A percentile compares a stretch with the other conserved stretches of the same genome.
Conservation (phyloP, 2,113 vertebrate species). For the Planiliza haematocheilus region DNA sequence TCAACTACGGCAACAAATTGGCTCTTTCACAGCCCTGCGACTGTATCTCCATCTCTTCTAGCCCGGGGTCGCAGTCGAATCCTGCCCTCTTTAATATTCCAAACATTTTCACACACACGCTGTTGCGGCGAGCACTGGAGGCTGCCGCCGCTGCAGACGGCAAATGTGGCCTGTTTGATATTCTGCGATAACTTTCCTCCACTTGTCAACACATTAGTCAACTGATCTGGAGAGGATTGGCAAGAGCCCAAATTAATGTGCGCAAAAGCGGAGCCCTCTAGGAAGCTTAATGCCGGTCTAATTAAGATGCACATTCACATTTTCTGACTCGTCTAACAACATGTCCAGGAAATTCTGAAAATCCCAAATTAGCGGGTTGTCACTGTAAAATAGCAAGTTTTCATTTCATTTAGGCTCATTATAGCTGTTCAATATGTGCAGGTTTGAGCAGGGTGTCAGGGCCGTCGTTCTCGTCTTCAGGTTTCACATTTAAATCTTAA, state of each 20-base stretch:
- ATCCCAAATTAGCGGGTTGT: constrained; percentile 31
- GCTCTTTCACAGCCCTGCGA: constrained; percentile 6
- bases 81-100: constrained; percentile 54
- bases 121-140: not conserved
- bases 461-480: too few relatives aligned
- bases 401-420: constrained; percentile 3
- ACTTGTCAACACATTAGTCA: constrained; percentile 75
- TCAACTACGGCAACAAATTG: not conserved
- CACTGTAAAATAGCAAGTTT: constrained; percentile 15
- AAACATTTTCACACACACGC: constrained; percentile 29
- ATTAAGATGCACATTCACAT: constrained; percentile 79
- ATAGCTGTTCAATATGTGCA: not conserved
- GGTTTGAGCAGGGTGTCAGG: not conserved
- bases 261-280: constrained; percentile 71
- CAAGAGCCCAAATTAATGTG: constrained; percentile 77
- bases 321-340: constrained; percentile 46
- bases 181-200: constrained; percentile 68
- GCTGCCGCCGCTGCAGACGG: constrained; percentile 39
- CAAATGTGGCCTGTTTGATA: constrained; percentile 63
- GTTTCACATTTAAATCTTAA: constrained; percentile 19
- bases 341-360: constrained; percentile 47
- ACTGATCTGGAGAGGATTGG: constrained; percentile 75
- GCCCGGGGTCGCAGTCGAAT: constrained; percentile 45
- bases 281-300: constrained; percentile 69
- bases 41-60: constrained; percentile 1